Percentiles rank a stretch among this genome's conserved stretches.
These are phyloP conservation scores for Triplophysa siluroides DNA, from an alignment of 2,113 vertebrate genomes.

Conservation along the genomic window DNA sequence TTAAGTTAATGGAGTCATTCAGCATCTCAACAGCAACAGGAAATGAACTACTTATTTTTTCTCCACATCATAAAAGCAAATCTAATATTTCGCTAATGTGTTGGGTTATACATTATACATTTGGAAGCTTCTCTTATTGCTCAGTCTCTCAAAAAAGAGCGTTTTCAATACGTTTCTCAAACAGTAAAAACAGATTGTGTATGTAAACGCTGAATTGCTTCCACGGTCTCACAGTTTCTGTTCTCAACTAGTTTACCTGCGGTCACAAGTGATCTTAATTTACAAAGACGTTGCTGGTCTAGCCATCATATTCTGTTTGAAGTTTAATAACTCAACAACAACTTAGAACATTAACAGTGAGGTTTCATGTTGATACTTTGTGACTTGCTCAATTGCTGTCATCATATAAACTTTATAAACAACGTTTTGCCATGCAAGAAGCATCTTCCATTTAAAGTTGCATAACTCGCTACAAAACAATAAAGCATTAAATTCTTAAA, in stretches of 20 bases:
- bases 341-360: not conserved
- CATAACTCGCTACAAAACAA: no score
- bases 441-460: no score
- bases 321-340: not conserved
- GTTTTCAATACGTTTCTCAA: not conserved
- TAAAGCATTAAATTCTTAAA: no score
- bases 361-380: no score
- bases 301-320: constrained; percentile 1
- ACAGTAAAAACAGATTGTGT: not conserved
- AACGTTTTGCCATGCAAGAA: no score
- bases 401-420: no score
- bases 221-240: not conserved
- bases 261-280: not conserved
- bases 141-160: not conserved
- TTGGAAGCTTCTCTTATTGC: not conserved
- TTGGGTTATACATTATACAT: not conserved
- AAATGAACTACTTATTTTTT: constrained; percentile 11
- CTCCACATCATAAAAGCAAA: not conserved
- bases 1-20: constrained; percentile 8
- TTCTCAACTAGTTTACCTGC: not conserved
- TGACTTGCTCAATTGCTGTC: no score
- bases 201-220: not conserved
- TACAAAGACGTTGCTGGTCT: constrained; percentile 1
- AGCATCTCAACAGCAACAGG: not conserved
- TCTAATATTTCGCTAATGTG: not conserved